Evolutionary conservation across 2,888 invertebrate species (phyloP).

Genomic region (Scaptomyza reducta): DNA sequence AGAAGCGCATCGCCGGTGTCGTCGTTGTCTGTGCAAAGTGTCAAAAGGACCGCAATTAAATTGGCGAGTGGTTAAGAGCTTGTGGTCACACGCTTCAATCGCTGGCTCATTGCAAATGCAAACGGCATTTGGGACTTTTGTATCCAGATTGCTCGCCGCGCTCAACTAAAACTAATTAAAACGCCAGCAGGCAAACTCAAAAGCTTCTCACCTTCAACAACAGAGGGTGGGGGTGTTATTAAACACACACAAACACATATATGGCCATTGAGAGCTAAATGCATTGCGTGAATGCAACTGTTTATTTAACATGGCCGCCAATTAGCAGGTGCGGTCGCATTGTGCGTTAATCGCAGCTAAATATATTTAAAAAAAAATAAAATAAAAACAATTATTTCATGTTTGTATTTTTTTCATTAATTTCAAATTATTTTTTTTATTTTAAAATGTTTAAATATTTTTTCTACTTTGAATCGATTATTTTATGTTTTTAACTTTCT

Average conservation of each 20-base stretch:
- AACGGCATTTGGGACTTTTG: slow-evolving; percentile 53
- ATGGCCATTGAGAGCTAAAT: slow-evolving; percentile 30
- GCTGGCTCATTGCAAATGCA: slow-evolving; percentile 68
- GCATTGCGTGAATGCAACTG: slow-evolving; percentile 37
- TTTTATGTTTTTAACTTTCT: no score
- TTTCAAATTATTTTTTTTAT: no score
- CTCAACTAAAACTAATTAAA: slow-evolving; percentile 70
- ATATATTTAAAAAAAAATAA: no score
- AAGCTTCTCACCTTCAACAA: neutral
- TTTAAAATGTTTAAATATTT: no score
- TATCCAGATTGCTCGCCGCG: slow-evolving; percentile 53
- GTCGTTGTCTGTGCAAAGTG: slow-evolving; percentile 9
- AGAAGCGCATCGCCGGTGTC: slow-evolving; percentile 19
- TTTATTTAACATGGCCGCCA: slow-evolving; percentile 48
- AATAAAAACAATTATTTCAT: no score
- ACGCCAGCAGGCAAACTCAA: slow-evolving; percentile 11
- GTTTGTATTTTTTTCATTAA: no score
- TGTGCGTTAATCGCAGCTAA: slow-evolving; percentile 27
- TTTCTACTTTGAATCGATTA: no score
- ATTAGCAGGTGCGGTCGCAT: slow-evolving; percentile 53
- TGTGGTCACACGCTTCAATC: slow-evolving; percentile 44
- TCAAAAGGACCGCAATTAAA: slow-evolving; percentile 69
- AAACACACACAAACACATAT: slow-evolving; percentile 19
- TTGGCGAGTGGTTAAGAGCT: slow-evolving; percentile 32
- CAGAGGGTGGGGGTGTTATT: neutral